phyloP scores from a whole-genome alignment of 2,888 invertebrate species.

The Arrhopalites spinosus region DNA sequence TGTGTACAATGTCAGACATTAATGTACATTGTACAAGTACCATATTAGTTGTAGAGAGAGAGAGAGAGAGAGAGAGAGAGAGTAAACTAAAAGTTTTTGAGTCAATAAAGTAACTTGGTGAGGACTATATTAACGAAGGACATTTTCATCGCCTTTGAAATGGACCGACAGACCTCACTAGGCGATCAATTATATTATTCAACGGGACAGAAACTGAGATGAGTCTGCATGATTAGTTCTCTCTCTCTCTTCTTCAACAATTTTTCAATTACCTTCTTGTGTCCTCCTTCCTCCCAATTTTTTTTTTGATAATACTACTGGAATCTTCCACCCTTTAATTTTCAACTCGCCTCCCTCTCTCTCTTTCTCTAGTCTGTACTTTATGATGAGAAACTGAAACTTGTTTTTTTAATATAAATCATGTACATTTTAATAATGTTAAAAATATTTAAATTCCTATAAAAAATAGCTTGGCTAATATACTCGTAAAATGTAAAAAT shows the following conservation, averaged over 20 bases:
- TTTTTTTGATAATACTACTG: neutral
- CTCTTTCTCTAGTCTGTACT: neutral
- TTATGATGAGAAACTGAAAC: neutral
- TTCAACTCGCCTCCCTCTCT: neutral
- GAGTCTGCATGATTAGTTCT: neutral
- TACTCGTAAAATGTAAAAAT: no score
- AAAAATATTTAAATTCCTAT: no score
- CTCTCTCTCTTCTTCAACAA: neutral
- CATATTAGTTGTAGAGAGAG: no score
- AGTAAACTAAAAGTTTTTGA: neutral
- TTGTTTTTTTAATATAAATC: no score
- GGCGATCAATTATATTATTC: neutral
- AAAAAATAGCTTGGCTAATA: no score
- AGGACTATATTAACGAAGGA: neutral
- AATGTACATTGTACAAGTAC: no score
- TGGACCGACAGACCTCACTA: conserved; percentile 1
- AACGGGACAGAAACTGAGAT: neutral
- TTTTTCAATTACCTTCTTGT: neutral
- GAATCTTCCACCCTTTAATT: neutral
- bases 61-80: no score
- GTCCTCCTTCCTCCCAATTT: neutral
- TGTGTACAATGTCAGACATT: neutral
- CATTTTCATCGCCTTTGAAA: conserved; percentile 3
- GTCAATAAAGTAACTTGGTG: neutral
- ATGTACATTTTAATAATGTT: no score